Evolutionary conservation across 1,140 invertebrate species (phyloP), one percentile per base, ranked within the genome.

Genomic region (Drosophila ambigua): DNA sequence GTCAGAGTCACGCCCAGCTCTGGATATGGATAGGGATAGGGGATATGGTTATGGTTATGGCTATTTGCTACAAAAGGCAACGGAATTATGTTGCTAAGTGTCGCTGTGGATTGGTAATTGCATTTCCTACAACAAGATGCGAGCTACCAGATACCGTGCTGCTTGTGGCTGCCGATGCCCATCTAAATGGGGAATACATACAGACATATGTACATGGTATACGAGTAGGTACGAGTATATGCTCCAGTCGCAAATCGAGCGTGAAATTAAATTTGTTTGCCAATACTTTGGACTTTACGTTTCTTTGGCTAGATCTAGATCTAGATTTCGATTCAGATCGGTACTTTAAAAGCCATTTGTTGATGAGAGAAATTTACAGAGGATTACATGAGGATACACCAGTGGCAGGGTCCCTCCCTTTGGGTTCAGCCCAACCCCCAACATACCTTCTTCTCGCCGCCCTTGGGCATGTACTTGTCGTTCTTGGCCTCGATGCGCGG

Each of bases 401-500:
- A 60, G 20, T 54, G 20, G 43, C 35, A 24, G 44, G 11, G 4
- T 39, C 35, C 35, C 35, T 43, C 24, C 8, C 16, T 24, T n/a
- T 1, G 31, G 31, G n/a, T 4, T 31, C 9, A 28, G 31, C 26
- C 4, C 13, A 2, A 7, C 31, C 11, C 49, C 31, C 31, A 51
- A 68, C 79, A 78, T 94, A 98, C 97, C 96, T 98, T 98, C 92
- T 97, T 98, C 62, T 97, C 96, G 26, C 98, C 98, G 53, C 97
- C 97, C 81, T 96, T 96, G 15, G 98, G 96, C 39, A 93, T 93
- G 87, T 99, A 98, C 71, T 95, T 95, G n/a, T 98, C 96, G 92
- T 98, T 98, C 92, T 98, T 98, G 49, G 97, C 96, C 51, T 96
- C 96, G 85, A 98, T 97, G 91, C 95, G 96, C 3, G 97, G 95